phyloP scores from a whole-genome alignment of 2,113 vertebrate genomes.

The Pionites leucogaster region DNA sequence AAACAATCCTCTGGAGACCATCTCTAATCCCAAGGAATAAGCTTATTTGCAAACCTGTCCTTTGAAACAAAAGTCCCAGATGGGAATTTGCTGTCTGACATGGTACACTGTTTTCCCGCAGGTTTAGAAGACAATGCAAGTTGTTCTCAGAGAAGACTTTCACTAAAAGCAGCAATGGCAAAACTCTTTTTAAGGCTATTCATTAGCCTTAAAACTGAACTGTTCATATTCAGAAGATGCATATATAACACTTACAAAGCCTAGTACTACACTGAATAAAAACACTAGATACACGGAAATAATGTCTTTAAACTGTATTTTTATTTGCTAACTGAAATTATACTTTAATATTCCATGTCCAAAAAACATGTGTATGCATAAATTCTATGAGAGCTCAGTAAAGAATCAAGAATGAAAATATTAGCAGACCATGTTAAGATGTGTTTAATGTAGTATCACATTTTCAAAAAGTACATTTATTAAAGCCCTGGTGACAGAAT shows the following conservation, averaged over 20 bases:
- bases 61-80: background rate
- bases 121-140: background rate
- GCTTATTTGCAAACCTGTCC: background rate
- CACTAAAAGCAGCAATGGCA: background rate
- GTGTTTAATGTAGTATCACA: background rate
- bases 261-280: background rate
- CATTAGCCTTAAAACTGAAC: background rate
- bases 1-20: background rate
- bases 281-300: background rate
- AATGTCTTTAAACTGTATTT: background rate
- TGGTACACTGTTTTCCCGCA: background rate
- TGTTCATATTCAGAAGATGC: background rate
- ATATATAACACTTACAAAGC: background rate
- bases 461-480: background rate
- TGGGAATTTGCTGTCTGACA: background rate
- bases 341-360: background rate
- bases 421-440: background rate
- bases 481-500: background rate
- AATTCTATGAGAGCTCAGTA: background rate
- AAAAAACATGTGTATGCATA: background rate
- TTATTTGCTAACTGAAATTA: background rate
- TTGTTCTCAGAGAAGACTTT: background rate
- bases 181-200: background rate
- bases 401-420: background rate
- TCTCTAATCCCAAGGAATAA: conserved; percentile 7